These are phyloP conservation scores for Lutra lutra DNA, from an alignment of 2,797 vertebrate species.

Conservation along the genomic window DNA sequence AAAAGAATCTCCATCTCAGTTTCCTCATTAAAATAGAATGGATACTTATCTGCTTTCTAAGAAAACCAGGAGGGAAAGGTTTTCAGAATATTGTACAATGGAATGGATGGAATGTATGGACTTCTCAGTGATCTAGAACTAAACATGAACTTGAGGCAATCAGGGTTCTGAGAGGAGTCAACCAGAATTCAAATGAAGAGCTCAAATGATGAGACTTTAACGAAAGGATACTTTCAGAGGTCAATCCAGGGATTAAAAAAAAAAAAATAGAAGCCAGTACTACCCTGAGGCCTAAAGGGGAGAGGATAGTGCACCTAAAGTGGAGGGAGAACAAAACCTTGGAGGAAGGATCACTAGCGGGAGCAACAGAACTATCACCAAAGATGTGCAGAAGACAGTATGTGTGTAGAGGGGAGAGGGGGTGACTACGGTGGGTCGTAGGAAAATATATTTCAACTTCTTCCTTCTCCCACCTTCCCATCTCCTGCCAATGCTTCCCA, in stretches of 20 bases:
- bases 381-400: neutral
- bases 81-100: neutral
- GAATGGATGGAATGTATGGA: neutral
- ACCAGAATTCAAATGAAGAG: neutral
- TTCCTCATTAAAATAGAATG: conserved; percentile 25
- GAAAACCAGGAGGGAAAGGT: neutral
- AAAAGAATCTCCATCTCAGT: neutral
- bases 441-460: neutral
- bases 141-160: neutral
- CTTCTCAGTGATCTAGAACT: neutral
- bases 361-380: neutral
- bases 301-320: neutral
- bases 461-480: neutral
- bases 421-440: rapidly evolving
- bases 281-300: neutral
- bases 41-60: neutral
- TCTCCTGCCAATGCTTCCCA: neutral
- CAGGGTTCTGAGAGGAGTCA: neutral
- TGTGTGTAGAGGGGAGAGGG: neutral
- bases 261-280: neutral
- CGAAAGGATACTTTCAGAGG: neutral
- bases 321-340: neutral
- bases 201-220: neutral
- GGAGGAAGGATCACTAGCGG: neutral
- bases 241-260: neutral